Conservation (phyloP, 2,888 invertebrate species). For the Clusia tigrina region DNA sequence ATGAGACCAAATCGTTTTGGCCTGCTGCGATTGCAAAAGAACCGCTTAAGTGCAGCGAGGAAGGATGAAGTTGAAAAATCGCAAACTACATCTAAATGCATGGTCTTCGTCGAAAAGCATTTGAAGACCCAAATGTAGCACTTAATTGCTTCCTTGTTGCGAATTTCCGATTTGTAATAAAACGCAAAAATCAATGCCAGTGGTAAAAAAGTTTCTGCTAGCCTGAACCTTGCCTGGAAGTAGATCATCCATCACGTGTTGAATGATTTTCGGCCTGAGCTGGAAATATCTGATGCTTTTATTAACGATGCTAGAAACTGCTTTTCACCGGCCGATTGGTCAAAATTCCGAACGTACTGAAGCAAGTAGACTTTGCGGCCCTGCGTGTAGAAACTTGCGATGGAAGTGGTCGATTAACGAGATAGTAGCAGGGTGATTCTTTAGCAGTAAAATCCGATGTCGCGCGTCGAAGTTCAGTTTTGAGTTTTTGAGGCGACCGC, state of each 20-base stretch:
- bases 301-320: constrained; percentile 8
- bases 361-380: constrained; percentile 12
- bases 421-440: constrained; percentile 15
- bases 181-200: constrained; percentile 30
- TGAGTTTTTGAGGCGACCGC: constrained; percentile 26
- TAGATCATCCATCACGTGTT: constrained; percentile 26
- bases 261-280: constrained; percentile 8
- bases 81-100: constrained; percentile 30
- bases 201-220: constrained; percentile 20
- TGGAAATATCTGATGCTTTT: constrained; percentile 26
- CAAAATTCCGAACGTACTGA: constrained; percentile 28
- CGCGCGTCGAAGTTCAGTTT: constrained; percentile 18
- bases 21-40: constrained; percentile 29
- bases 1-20: constrained; percentile 31
- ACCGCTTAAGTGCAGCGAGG: constrained; percentile 27
- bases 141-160: constrained; percentile 11
- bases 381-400: constrained; percentile 20
- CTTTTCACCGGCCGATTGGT: constrained; percentile 30
- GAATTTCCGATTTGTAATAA: constrained; percentile 25
- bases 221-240: constrained; percentile 10
- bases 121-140: constrained; percentile 33
- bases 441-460: constrained; percentile 29
- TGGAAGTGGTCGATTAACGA: constrained; percentile 15
- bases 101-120: constrained; percentile 35
- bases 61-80: constrained; percentile 35